Evolutionary conservation across 2,113 vertebrate genomes (phyloP), one percentile per base, ranked within the genome.

Genomic region (Tichodroma muraria): DNA sequence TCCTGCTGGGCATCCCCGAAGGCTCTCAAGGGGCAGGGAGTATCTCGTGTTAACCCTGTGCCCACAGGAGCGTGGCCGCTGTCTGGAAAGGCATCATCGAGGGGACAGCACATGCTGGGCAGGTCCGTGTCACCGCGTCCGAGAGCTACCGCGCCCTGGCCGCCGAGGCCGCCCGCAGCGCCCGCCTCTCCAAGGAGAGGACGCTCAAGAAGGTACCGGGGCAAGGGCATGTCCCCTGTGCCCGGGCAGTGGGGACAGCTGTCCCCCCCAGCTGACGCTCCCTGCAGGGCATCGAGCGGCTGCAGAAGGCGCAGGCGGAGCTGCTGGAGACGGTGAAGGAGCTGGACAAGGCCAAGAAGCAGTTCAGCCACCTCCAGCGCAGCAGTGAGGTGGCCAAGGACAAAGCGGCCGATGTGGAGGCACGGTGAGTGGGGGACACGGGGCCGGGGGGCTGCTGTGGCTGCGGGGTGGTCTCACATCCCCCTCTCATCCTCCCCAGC

Each of bases 81-180:
- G 97, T 98, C 80, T 99, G 99, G 99, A 98, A 98, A 35, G 98
- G 98, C 5, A 11, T 99, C 87, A 97, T 99, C 3, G 98, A 99
- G 75, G 98, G 98, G 13, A 98, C 98, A 0, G 84, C 97, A 2
- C 98, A 98, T 2, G 96, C 97, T 0, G 98, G 98, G 17, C 94
- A 98, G 70, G 90, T 97, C 56, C 97, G 98, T 30, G 91, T 98
- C 50, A 93, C 94, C 1, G 97, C 98, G 13, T 96, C 98, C 0
- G 98, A 99, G 50, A 98, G 95, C 82, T 98, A 98, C 88, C 98
- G 98, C 12, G 86, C 50, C 12, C 96, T 98, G 11, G 97, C 97
- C 2, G 33, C 96, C 3, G 98, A 98, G 91, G 97, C 95, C 4
- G 90, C 96, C 71, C 98, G 91, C 87, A 98, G 97, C 4, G 85